These are phyloP conservation scores for Chelon auratus DNA, from an alignment of 2,797 vertebrate genomes.

Conservation along the genomic window DNA sequence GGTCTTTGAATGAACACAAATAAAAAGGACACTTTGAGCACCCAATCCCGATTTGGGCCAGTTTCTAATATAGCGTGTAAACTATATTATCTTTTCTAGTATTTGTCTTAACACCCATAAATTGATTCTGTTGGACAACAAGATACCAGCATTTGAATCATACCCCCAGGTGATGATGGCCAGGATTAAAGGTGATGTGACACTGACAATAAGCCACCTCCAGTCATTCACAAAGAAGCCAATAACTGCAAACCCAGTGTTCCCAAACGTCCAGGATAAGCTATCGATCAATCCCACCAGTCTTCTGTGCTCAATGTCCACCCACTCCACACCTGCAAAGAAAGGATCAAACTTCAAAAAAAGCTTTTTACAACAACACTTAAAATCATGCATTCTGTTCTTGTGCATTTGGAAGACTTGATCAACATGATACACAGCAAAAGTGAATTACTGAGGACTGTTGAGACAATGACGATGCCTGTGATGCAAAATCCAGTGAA, in stretches of 20 bases:
- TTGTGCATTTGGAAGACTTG: neutral
- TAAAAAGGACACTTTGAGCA: neutral
- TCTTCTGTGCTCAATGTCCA: slow-evolving; percentile 82
- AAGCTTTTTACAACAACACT: neutral
- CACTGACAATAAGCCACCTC: slow-evolving; percentile 71
- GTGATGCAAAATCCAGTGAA: slow-evolving; percentile 82
- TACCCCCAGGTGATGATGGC: slow-evolving; percentile 88
- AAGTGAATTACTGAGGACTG: slow-evolving; percentile 75
- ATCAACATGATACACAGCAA: neutral
- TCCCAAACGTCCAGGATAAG: slow-evolving; percentile 83
- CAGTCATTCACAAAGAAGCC: slow-evolving; percentile 82
- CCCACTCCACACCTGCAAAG: slow-evolving; percentile 85
- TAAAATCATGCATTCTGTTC: neutral
- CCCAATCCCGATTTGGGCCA: too few species aligned
- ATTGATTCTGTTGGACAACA: neutral
- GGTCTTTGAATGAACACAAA: neutral
- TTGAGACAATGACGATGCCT: slow-evolving; percentile 80
- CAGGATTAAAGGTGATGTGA: slow-evolving; percentile 84
- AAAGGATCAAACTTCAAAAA: slow-evolving; percentile 3
- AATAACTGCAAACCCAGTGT: slow-evolving; percentile 56
- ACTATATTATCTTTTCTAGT: too few species aligned
- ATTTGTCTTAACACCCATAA: too few species aligned
- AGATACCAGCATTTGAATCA: neutral
- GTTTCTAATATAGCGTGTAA: too few species aligned
- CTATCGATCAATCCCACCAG: slow-evolving; percentile 81